phyloP scores from a whole-genome alignment of 2,888 invertebrate genomes.

The Rhamnusium bicolor region DNA sequence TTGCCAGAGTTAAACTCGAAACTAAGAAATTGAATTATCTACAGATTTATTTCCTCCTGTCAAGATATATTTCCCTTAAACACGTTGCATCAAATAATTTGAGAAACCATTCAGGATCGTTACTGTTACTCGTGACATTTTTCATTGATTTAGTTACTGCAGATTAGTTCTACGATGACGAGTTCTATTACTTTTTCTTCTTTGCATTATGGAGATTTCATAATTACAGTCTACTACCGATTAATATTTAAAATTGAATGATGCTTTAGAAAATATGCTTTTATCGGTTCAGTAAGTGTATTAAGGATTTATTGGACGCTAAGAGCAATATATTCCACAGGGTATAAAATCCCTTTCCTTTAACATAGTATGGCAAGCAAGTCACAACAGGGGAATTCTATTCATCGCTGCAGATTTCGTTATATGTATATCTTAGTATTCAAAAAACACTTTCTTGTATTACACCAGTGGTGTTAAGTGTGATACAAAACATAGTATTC shows the following conservation, averaged over 20 bases:
- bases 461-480: neutral
- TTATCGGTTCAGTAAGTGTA: constrained; percentile 51
- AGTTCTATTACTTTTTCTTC: too few relatives aligned
- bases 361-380: neutral
- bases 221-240: too few relatives aligned
- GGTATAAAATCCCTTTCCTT: constrained; percentile 59
- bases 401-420: neutral
- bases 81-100: too few relatives aligned
- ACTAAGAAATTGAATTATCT: too few relatives aligned
- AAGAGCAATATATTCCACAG: constrained; percentile 60
- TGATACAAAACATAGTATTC: neutral
- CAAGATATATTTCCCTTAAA: too few relatives aligned
- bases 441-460: neutral
- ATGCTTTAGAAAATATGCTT: neutral
- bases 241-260: neutral
- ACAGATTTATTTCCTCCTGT: too few relatives aligned
- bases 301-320: constrained; percentile 63
- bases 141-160: too few relatives aligned
- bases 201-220: too few relatives aligned
- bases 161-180: too few relatives aligned
- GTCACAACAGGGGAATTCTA: neutral
- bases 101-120: too few relatives aligned
- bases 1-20: too few relatives aligned
- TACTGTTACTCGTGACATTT: too few relatives aligned
- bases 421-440: neutral